Base-by-base conservation (phyloP, 2,888 invertebrate species). In the Rotaria magnacalcarata region DNA sequence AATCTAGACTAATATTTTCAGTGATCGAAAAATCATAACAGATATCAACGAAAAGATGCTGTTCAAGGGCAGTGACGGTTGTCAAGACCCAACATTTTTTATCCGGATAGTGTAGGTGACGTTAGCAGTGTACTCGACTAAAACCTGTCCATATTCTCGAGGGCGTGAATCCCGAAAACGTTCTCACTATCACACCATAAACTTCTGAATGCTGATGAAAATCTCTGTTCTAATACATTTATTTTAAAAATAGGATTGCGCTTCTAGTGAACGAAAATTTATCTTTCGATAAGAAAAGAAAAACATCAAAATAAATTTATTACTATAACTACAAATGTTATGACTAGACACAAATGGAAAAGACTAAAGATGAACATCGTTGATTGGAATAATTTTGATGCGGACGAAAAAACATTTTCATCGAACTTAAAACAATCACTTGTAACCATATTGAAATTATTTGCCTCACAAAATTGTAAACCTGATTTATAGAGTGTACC, bases 381-480 rank as follows among this genome's bases (percentile, higher is more conserved):
- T 19, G 34, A 34, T 27, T 16, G 67, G 16, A 41, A 41, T 27
- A 67, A 27, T 34, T 27, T 7, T 67, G 67, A 34, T 34, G 67
- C 67, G 2, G 67, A 67, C n/a, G 80, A 80, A 24, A 80, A 80
- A 5, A 80, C 80, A 80, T 7, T 80, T 24, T 2, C 80, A 87
- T 91, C 90, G 88, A 89, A 91, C 75, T 90, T 89, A 87, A 91
- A 91, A 87, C 91, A 91, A 85, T 89, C 89, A 19, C 89, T 89
- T 67, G 90, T 89, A 14, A 89, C 88, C 11, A 91, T 90, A 58
- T 89, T 88, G 88, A 91, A 91, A 87, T 89, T 89, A 87, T 91
- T 90, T 43, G 90, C 90, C 86, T 89, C 88, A 88, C 91, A 91
- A 87, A 91, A 91, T 16, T 90, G 88, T 84, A 89, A 88, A 10